Base-by-base conservation (phyloP, 2,113 vertebrate species). In the Brachypodius melanocephalos region DNA sequence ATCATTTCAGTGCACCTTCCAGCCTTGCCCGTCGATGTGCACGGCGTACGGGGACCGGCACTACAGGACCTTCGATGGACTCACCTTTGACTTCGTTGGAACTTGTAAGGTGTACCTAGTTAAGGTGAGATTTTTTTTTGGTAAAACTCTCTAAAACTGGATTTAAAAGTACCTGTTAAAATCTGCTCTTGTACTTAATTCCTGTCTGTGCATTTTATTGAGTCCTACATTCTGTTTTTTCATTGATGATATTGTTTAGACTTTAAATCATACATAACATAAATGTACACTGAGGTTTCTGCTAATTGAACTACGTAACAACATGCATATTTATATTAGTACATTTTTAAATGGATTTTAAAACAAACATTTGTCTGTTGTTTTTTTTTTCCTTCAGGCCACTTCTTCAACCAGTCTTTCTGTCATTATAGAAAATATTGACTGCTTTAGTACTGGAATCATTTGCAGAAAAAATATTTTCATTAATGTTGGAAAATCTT, bases 21-120 rank as follows among this genome's bases (percentile, higher is more conserved):
- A 95, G 31, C 99, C 99, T 3, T 99, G 99, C n/a, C 98, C 99
- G 0, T 98, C 99, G 31, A 99, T 99, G 98, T 99, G 99, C 94
- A 98, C 98, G 0, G 97, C 98, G 0, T 99, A 99, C 1, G 99
- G 99, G 4, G 99, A 99, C 88, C 98, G 99, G 6, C 99, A 99
- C 96, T 99, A 99, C 97, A 97, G 98, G 49, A 99, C 99, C 0
- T 99, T 99, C 45, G 99, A 99, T 24, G 99, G 99, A 8, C 98
- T 99, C 57, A 97, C 98, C 0, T 99, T 98, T 76, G 99, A 99
- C 97, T 99, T 99, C 14, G 96, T 99, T 38, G 99, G 99, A 9
- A 96, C 98, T 2, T 99, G 99, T 95, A 99, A 99, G 94, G 98
- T 98, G 57, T 98, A 99, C 89, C 97, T 99, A 10, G 93, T 99